Base-by-base conservation (phyloP, 2,113 vertebrate species). In the Himantopus leucocephalus region DNA sequence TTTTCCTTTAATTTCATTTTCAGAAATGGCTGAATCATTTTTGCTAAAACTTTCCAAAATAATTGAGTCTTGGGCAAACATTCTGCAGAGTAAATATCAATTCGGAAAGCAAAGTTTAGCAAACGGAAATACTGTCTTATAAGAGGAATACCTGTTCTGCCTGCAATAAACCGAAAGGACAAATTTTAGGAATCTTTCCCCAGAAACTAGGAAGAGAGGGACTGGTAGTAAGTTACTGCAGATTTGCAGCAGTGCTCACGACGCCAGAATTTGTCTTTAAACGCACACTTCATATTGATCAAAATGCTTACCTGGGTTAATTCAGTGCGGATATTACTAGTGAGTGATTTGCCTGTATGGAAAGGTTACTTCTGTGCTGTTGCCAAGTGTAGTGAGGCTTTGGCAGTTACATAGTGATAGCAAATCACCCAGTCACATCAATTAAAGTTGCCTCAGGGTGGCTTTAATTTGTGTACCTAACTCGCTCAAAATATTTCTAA, bases 11-110 rank as follows among this genome's bases (percentile, higher is more conserved):
- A 89, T 91, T 88, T 96, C 68, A 60, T 90, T 96, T 94, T 94
- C 91, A 94, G 86, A 97, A 97, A 95, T 90, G 89, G 95, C 91
- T 97, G 97, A 97, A 94, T 96, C 95, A 97, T 89, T 97, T 96
- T 96, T 95, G 53, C 83, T 92, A 79, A 96, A 95, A 94, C 86
- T 95, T 95, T 95, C 84, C 80, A 85, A 94, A 97, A 96, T 91
- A 92, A 79, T 62, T 89, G 70, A 92, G 73, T 15, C 53, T 92
- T 82, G 23, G 50, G 84, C 53, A 95, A 90, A 79, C 14, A 50
- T 79, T 92, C 62, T 93, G 53, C 58, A 66, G 70, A 68, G 48
- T 94, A 92, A 94, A 94, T 94, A 86, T 39, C 60, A 58, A 15
- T 53, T 63, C 76, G 45, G 71, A 81, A 79, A 85, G 58, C 2